Evolutionary conservation across 1,140 invertebrate species (phyloP), one percentile per base, ranked within the genome.

Genomic region (Micrasema minimum): DNA sequence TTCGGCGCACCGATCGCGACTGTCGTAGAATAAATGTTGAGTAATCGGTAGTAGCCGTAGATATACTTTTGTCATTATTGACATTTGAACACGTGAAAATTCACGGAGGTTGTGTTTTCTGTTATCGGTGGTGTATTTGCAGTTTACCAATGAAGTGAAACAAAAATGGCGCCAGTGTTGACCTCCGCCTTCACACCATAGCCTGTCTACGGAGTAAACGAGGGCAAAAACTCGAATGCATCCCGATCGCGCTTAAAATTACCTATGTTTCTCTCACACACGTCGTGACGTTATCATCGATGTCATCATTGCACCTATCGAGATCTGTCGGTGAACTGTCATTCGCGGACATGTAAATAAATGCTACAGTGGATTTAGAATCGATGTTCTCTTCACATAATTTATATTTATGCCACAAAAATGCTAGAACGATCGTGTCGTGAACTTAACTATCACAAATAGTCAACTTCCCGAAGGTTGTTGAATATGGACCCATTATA

Each of bases 81-180:
- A 66, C 41, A 66, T 35, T 12, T n/a, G 45, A 51, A 35, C 46
- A 51, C 46, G 31, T 50, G 45, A 50, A 53, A 53, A 67, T 37
- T 67, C 22, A n/a, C 50, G 18, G 20, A 53, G 50, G 48, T 50
- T 53, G 48, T 67, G 20, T 57, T 59, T 26, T 69, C 22, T 69
- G 51, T 46, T 46, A 53, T 48, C 37, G 46, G 46, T 66, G 66
- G 37, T 59, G 53, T 46, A 48, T 59, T 69, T 23, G 66, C 38
- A 41, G 37, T 67, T 55, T 67, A 53, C 37, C 22, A 22, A 67
- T 62, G 43, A 46, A 46, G 45, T 51, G 57, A 53, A 69, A 62
- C 45, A 69, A 69, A 69, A 50, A 69, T 69, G 67, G 67, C 67
- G 67, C 66, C 66, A 69, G 51, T 69, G 66, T 69, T 69, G 66